Conservation (phyloP, 2,888 invertebrate genomes). For the Cordylochernes scorpioides region DNA sequence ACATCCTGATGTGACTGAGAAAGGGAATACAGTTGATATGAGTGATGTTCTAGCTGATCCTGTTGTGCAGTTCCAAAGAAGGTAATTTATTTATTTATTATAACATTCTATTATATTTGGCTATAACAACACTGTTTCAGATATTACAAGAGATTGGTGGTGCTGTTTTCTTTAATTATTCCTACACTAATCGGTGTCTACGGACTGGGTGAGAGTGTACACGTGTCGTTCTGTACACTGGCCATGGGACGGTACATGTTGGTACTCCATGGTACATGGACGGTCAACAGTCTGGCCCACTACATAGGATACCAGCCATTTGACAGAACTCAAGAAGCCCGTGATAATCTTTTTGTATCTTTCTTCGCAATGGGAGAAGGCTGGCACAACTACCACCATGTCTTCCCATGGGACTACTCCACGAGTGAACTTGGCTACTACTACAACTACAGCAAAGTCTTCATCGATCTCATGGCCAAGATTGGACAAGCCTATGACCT, state of each 20-base stretch:
- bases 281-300: slow-evolving; percentile 27
- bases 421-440: slow-evolving; percentile 22
- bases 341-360: slow-evolving; percentile 21
- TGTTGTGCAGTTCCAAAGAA: slow-evolving; percentile 24
- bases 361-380: slow-evolving; percentile 18
- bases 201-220: slow-evolving; percentile 50
- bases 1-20: slow-evolving; percentile 25
- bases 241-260: slow-evolving; percentile 48
- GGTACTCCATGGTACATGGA: slow-evolving; percentile 28
- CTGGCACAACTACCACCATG: slow-evolving; percentile 23
- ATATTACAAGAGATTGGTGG: slow-evolving; percentile 7
- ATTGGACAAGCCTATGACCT: slow-evolving; percentile 20
- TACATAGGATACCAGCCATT: slow-evolving; percentile 25
- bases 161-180: slow-evolving; percentile 21
- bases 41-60: slow-evolving; percentile 25
- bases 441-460: slow-evolving; percentile 20
- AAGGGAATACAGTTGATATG: slow-evolving; percentile 25
- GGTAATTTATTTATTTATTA: too few species aligned
- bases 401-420: slow-evolving; percentile 14
- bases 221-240: slow-evolving; percentile 53
- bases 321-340: slow-evolving; percentile 22
- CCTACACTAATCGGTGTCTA: slow-evolving; percentile 49
- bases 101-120: not conserved
- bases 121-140: slow-evolving; percentile 8
- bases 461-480: slow-evolving; percentile 21